A percentile compares a stretch with the other conserved stretches of the same genome.
Evolutionary conservation across 2,797 vertebrate species (phyloP).

Genomic region (Malurus leucopterus): DNA sequence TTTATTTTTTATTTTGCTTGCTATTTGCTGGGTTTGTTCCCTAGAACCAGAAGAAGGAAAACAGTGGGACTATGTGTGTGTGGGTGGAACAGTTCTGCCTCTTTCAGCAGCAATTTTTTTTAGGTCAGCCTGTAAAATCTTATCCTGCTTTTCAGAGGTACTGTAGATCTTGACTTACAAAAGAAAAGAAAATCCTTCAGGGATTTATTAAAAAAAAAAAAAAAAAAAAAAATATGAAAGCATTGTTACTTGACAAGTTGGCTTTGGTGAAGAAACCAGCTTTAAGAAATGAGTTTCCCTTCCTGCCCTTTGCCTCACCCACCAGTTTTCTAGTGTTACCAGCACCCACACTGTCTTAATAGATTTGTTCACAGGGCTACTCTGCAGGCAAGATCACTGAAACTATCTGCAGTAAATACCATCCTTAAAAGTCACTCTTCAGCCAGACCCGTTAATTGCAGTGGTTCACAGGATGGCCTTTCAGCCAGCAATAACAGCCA

Average conservation of each 20-base stretch:
- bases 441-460: not conserved
- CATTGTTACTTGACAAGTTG: not conserved
- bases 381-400: not conserved
- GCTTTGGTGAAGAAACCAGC: not conserved
- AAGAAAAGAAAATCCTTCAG: constrained; percentile 2
- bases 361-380: not conserved
- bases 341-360: not conserved
- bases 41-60: not conserved
- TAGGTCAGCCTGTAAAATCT: not conserved
- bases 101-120: not conserved
- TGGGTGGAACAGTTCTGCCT: not conserved
- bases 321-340: not conserved
- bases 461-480: not conserved
- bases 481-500: not conserved
- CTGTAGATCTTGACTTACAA: not conserved
- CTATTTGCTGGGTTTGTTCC: not conserved
- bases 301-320: not conserved
- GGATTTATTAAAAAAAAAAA: not conserved
- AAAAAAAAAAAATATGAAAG: not conserved
- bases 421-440: not conserved
- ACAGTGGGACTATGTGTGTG: not conserved
- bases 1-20: not conserved
- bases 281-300: not conserved
- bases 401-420: not conserved
- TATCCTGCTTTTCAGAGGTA: not conserved